phyloP scores from a whole-genome alignment of 2,888 invertebrate genomes.

The Polietes domitor region DNA sequence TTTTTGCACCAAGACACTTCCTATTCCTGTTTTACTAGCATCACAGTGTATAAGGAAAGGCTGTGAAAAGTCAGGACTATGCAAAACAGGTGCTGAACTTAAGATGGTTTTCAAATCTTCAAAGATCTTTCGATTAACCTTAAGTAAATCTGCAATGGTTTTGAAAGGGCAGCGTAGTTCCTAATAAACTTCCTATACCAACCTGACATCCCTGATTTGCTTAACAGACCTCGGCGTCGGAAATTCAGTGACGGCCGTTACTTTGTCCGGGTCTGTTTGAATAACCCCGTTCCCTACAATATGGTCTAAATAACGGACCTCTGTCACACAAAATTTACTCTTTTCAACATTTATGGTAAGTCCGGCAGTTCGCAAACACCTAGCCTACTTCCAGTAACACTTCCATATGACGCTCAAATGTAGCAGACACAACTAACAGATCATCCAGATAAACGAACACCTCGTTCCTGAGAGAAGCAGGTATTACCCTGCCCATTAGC shows the following conservation, averaged over 20 bases:
- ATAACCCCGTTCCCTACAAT: slow-evolving; percentile 48
- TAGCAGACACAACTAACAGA: slow-evolving; percentile 42
- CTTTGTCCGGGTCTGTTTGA: slow-evolving; percentile 48
- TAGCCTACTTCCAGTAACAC: background rate
- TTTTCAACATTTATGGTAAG: slow-evolving; percentile 45
- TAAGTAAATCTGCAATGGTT: slow-evolving; percentile 59
- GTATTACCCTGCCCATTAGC: slow-evolving; percentile 43
- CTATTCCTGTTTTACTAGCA: slow-evolving; percentile 51
- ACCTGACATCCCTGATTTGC: slow-evolving; percentile 60
- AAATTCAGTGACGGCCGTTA: slow-evolving; percentile 49
- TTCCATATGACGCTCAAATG: slow-evolving; percentile 36
- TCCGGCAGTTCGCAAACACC: background rate
- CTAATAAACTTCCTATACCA: slow-evolving; percentile 54
- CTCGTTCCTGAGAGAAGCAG: slow-evolving; percentile 40
- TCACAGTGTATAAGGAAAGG: slow-evolving; percentile 49
- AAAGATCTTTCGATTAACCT: slow-evolving; percentile 38
- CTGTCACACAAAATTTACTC: slow-evolving; percentile 51
- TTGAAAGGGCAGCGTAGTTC: slow-evolving; percentile 56
- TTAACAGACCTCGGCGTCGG: slow-evolving; percentile 44
- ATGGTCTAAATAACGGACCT: slow-evolving; percentile 45
- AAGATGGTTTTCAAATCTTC: slow-evolving; percentile 44
- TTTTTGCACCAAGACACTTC: slow-evolving; percentile 28
- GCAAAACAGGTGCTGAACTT: slow-evolving; percentile 18
- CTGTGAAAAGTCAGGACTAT: slow-evolving; percentile 52
- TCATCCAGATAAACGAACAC: slow-evolving; percentile 63